Evolutionary conservation across 2,113 vertebrate genomes (phyloP).

Genomic region (Lathamus discolor): DNA sequence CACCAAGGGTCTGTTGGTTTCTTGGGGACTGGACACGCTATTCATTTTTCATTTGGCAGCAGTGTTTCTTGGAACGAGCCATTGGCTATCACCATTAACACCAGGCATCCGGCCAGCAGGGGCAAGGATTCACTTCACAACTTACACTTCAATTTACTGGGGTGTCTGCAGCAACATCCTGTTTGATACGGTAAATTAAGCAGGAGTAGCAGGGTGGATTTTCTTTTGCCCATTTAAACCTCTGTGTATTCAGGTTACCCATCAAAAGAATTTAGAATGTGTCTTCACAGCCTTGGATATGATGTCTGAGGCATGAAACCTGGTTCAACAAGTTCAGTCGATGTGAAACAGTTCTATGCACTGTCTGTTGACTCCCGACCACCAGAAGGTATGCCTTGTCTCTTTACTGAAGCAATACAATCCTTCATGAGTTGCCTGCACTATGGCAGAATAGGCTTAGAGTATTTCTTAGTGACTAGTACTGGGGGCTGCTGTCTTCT

Average conservation of each 20-base stretch:
- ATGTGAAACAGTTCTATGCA: neutral
- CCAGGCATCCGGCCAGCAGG: neutral
- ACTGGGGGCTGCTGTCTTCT: neutral
- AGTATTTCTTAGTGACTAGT: neutral
- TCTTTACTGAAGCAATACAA: neutral
- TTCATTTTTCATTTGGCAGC: neutral
- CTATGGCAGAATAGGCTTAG: neutral
- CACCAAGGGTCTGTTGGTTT: neutral
- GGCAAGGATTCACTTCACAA: neutral
- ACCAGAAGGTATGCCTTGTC: neutral
- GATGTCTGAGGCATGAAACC: neutral
- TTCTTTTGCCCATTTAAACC: neutral
- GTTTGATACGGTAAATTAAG: neutral
- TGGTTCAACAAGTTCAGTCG: neutral
- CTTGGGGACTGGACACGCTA: neutral
- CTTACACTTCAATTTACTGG: neutral
- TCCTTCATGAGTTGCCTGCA: neutral
- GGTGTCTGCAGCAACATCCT: neutral
- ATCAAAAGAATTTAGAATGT: accelerated
- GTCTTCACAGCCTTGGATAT: neutral
- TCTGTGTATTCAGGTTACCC: neutral
- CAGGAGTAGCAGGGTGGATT: neutral
- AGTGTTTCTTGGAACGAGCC: accelerated
- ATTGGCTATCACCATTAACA: neutral
- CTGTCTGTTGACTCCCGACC: neutral